Evolutionary conservation across 2,113 vertebrate species (phyloP).

Genomic region (Urocolius indicus): DNA sequence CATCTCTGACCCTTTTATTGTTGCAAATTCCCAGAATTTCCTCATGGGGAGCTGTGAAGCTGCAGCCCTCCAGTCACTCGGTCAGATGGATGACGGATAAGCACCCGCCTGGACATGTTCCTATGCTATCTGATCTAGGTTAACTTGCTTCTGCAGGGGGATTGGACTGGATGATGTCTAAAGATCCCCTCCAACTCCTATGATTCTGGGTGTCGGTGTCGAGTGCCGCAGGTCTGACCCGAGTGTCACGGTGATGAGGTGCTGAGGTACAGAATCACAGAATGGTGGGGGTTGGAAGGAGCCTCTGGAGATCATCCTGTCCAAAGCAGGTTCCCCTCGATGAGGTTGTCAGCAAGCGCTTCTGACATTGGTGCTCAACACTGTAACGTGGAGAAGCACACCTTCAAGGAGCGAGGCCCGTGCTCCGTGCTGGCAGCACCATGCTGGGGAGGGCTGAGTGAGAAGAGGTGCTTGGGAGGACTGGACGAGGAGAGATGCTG

Average conservation of each 20-base stretch:
- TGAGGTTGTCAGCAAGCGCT: no score
- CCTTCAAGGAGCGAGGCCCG: accelerated
- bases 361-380: neutral
- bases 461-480: neutral
- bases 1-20: neutral
- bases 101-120: no score
- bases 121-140: no score
- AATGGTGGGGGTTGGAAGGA: no score
- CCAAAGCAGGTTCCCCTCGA: no score
- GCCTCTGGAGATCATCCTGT: no score
- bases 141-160: no score
- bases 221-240: neutral
- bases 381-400: accelerated
- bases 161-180: no score
- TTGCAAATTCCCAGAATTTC: neutral
- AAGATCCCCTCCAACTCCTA: no score
- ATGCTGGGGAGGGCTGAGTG: neutral
- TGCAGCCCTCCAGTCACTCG: neutral
- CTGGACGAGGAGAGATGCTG: no score
- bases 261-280: no score
- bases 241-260: neutral
- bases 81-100: neutral
- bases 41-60: neutral
- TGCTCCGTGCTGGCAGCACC: neutral
- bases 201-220: accelerated